Evolutionary conservation across 1,140 invertebrate genomes (phyloP).

Genomic region (Copidosoma floridanum): DNA sequence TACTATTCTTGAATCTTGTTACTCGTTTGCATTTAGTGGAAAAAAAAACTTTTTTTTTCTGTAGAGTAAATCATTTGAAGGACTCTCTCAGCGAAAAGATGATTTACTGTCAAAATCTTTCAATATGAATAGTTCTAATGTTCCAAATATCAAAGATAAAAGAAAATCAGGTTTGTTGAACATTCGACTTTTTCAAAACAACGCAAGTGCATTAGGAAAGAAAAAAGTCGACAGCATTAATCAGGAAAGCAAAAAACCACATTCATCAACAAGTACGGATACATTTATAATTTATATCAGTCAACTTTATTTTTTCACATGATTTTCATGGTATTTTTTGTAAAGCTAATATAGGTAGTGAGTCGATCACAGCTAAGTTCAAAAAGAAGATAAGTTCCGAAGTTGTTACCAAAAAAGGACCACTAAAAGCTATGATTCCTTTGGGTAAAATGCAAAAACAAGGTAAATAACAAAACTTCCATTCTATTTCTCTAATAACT

Average conservation of each 20-base stretch:
- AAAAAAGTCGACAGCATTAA: too few species aligned
- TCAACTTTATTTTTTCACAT: too few species aligned
- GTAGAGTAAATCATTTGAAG: slow-evolving; percentile 9
- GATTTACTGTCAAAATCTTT: too few species aligned
- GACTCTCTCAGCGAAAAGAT: slow-evolving; percentile 24
- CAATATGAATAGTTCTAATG: too few species aligned
- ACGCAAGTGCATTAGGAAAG: slow-evolving; percentile 20
- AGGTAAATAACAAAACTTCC: slow-evolving; percentile 27
- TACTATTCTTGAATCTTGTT: slow-evolving; percentile 3
- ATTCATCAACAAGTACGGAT: slow-evolving; percentile 10
- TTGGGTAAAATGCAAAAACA: slow-evolving; percentile 46
- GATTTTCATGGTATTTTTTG: too few species aligned
- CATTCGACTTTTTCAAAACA: too few species aligned
- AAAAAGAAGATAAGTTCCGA: slow-evolving; percentile 37
- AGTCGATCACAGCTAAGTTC: too few species aligned
- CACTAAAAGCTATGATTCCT: slow-evolving; percentile 49
- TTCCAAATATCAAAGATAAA: slow-evolving; percentile 21
- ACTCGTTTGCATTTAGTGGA: not conserved
- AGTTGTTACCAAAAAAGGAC: slow-evolving; percentile 43
- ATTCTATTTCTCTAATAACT: not conserved
- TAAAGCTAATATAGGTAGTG: too few species aligned
- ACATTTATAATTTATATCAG: not conserved
- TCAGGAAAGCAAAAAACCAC: too few species aligned
- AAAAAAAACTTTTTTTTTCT: slow-evolving; percentile 5
- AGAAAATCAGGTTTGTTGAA: slow-evolving; percentile 28